Conservation (phyloP, 1,140 invertebrate genomes). For the Drosophila nannoptera region DNA sequence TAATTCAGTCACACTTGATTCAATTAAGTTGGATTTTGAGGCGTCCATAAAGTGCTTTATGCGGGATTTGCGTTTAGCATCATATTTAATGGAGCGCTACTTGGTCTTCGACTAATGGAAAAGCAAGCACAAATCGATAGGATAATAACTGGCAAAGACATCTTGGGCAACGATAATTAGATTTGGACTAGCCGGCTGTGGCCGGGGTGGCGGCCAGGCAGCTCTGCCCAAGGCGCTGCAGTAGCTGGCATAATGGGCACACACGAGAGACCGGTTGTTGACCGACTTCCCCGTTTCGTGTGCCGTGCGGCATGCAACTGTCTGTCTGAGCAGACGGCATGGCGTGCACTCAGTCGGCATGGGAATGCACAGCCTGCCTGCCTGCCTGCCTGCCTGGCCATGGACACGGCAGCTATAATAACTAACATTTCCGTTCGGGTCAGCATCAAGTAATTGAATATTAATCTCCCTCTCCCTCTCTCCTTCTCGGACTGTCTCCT, state of each 20-base stretch:
- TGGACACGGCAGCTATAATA: conserved; percentile 10
- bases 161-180: conserved; percentile 40
- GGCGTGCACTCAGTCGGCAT: conserved; percentile 44
- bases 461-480: not conserved
- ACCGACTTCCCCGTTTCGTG: conserved; percentile 37
- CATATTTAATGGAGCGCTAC: conserved; percentile 21
- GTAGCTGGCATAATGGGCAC: conserved; percentile 70
- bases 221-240: conserved; percentile 19
- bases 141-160: conserved; percentile 21
- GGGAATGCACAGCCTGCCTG: conserved; percentile 6
- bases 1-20: conserved; percentile 32
- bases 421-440: conserved; percentile 54
- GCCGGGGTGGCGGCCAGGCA: conserved; percentile 1
- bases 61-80: conserved; percentile 28
- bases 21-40: conserved; percentile 65
- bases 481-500: conserved; percentile 48
- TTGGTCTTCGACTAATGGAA: conserved; percentile 1
- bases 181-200: conserved; percentile 18
- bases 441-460: conserved; percentile 22
- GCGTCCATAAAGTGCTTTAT: conserved; percentile 44
- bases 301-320: conserved; percentile 64
- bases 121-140: conserved; percentile 31
- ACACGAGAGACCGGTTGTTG: conserved; percentile 51
- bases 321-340: conserved; percentile 40
- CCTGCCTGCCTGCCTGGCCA: conserved; percentile 11